These are phyloP conservation scores for Megalurothrips usitatus DNA, from an alignment of 2,888 invertebrate species.

Conservation along the genomic window DNA sequence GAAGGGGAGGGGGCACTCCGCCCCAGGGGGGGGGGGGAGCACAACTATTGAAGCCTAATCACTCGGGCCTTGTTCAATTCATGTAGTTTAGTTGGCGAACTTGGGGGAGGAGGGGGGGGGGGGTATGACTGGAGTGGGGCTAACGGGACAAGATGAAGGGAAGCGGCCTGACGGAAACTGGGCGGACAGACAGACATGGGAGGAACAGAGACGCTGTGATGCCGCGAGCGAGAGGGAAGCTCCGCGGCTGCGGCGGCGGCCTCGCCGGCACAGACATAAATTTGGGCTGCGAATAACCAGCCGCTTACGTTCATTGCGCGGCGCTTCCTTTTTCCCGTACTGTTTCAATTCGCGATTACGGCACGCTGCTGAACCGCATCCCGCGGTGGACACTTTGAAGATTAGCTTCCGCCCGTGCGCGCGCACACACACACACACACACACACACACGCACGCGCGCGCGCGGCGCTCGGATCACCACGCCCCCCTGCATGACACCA, in stretches of 20 bases:
- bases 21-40: too few relatives aligned
- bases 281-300: too few relatives aligned
- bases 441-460: background rate
- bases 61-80: slow-evolving; percentile 23
- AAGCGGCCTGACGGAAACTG: background rate
- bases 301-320: background rate
- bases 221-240: background rate
- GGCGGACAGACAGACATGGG: too few relatives aligned
- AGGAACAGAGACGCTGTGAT: too few relatives aligned
- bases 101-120: background rate
- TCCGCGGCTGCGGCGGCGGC: background rate
- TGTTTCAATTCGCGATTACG: too few relatives aligned
- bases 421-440: background rate
- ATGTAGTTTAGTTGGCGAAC: slow-evolving; percentile 26
- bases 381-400: too few relatives aligned
- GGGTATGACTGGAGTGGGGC: slow-evolving; percentile 5
- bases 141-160: background rate
- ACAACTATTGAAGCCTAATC: slow-evolving; percentile 25
- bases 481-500: background rate
- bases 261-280: background rate
- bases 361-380: too few relatives aligned
- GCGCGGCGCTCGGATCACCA: background rate
- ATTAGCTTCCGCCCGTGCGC: too few relatives aligned
- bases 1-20: slow-evolving; percentile 4
- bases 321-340: too few relatives aligned